Evolutionary conservation across 2,797 vertebrate species (phyloP).

Genomic region (Danio tinwini): DNA sequence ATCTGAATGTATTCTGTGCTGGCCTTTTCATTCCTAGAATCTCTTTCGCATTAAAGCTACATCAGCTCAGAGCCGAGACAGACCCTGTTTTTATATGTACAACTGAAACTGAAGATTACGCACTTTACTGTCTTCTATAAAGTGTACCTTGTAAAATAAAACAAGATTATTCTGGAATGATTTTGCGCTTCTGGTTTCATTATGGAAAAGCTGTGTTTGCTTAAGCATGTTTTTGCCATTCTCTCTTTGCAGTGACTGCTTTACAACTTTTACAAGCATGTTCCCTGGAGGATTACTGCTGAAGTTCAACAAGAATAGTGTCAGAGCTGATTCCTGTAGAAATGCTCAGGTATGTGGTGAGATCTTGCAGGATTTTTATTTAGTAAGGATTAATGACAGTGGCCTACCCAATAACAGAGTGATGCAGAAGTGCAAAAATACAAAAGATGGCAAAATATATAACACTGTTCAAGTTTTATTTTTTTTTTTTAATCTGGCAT

Average conservation of each 20-base stretch:
- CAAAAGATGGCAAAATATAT: too few species aligned
- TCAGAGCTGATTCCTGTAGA: too few species aligned
- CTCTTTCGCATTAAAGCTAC: background rate
- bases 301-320: background rate
- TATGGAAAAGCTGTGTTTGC: background rate
- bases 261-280: background rate
- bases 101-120: conserved; percentile 57
- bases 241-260: background rate
- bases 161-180: conserved; percentile 54
- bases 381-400: too few species aligned
- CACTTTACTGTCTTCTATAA: conserved; percentile 75
- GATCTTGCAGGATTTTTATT: too few species aligned
- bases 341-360: too few species aligned
- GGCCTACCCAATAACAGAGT: too few species aligned
- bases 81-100: conserved; percentile 25
- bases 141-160: conserved; percentile 72
- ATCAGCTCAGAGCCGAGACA: background rate
- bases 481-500: too few species aligned
- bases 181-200: background rate
- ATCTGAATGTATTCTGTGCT: conserved; percentile 39
- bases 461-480: too few species aligned
- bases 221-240: background rate
- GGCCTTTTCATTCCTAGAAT: conserved; percentile 47
- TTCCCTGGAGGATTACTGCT: background rate
- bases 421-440: too few species aligned